Conservation (phyloP, 2,797 vertebrate genomes). For the Acanthis flammea region DNA sequence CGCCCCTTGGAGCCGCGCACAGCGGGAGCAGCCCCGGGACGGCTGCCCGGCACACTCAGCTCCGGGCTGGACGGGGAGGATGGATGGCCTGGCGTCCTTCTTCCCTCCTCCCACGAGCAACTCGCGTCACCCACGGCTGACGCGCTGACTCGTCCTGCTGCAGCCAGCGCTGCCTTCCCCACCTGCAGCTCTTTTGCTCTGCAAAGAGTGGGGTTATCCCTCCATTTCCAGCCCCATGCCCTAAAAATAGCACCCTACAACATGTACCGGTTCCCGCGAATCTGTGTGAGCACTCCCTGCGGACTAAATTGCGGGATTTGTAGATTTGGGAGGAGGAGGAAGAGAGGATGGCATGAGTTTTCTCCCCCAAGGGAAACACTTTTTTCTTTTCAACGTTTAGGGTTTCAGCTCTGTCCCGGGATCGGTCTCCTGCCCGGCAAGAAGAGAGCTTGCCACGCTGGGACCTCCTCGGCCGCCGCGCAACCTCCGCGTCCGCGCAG, state of each 20-base stretch:
- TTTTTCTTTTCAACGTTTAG: not conserved
- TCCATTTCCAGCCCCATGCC: not conserved
- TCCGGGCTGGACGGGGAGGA: no score
- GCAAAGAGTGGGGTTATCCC: no score
- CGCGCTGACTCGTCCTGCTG: not conserved
- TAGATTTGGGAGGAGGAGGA: not conserved
- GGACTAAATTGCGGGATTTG: not conserved
- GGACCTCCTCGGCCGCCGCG: not conserved
- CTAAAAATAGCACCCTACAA: not conserved
- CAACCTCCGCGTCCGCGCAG: not conserved
- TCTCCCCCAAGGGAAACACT: fast-evolving
- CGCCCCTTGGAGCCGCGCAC: not conserved
- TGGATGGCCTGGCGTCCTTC: fast-evolving
- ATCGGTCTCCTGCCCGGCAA: not conserved
- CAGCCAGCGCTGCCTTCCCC: not conserved
- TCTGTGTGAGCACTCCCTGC: not conserved
- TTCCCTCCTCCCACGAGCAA: not conserved
- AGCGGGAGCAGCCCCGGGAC: not conserved
- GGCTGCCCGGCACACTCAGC: not conserved
- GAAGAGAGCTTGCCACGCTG: not conserved
- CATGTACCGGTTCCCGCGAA: no score
- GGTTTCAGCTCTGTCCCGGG: not conserved
- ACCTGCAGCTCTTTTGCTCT: no score
- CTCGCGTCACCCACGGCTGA: not conserved
- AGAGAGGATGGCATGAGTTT: not conserved